phyloP scores from a whole-genome alignment of 2,888 invertebrate genomes.

The Linhomoeus sp. region DNA sequence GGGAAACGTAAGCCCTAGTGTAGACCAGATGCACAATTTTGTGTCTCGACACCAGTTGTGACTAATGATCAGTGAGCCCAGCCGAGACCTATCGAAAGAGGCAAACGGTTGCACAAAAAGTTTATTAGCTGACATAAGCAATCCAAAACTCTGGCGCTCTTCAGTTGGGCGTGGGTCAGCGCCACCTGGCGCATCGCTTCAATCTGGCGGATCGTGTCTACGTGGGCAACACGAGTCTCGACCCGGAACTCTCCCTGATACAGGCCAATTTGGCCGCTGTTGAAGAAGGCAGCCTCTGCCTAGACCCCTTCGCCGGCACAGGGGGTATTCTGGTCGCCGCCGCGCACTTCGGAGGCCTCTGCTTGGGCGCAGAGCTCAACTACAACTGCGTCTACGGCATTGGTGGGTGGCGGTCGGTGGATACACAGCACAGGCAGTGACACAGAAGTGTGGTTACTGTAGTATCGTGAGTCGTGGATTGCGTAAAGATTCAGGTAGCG shows the following conservation, averaged over 20 bases:
- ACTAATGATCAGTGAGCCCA: too few relatives aligned
- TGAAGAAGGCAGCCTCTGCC: slow-evolving; percentile 47
- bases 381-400: slow-evolving; percentile 72
- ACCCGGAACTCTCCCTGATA: slow-evolving; percentile 70
- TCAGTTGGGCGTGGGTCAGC: slow-evolving; percentile 62
- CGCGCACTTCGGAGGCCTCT: slow-evolving; percentile 65
- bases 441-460: not conserved
- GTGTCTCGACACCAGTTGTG: too few relatives aligned
- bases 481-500: too few relatives aligned
- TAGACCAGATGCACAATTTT: too few relatives aligned
- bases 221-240: slow-evolving; percentile 89
- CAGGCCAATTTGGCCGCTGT: slow-evolving; percentile 86
- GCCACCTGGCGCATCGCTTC: slow-evolving; percentile 54
- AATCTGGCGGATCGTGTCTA: slow-evolving; percentile 75
- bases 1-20: too few relatives aligned
- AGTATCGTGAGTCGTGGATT: too few relatives aligned
- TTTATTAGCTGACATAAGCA: too few relatives aligned
- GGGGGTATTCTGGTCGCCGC: slow-evolving; percentile 54
- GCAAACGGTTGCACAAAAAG: too few relatives aligned
- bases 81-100: too few relatives aligned
- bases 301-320: slow-evolving; percentile 83
- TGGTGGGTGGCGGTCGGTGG: slow-evolving; percentile 12
- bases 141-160: too few relatives aligned
- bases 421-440: not conserved
- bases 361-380: slow-evolving; percentile 65